Percentiles rank a stretch among this genome's conserved stretches.
Evolutionary conservation across 2,797 vertebrate species (phyloP).

Genomic region (Typhlichthys subterraneus): DNA sequence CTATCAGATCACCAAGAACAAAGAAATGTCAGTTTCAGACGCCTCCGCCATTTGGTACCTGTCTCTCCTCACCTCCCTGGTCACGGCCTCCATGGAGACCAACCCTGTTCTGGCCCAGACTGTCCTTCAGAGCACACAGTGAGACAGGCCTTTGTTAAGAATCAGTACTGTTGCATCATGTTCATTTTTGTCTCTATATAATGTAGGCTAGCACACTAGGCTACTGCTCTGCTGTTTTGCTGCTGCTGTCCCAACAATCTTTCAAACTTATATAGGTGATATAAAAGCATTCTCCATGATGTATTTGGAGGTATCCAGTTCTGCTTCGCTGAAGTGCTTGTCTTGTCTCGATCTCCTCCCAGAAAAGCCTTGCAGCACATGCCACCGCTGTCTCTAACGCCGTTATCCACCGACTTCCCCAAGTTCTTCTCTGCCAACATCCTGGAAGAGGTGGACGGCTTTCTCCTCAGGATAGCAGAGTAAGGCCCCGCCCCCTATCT

Average conservation of each 20-base stretch:
- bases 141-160: slow-evolving; percentile 53
- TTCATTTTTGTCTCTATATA: background rate
- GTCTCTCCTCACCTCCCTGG: slow-evolving; percentile 94
- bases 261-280: too few relatives aligned
- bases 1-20: slow-evolving; percentile 91
- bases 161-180: background rate
- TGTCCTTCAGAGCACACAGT: slow-evolving; percentile 95
- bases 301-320: too few relatives aligned
- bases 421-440: slow-evolving; percentile 94
- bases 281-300: too few relatives aligned
- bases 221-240: too few relatives aligned
- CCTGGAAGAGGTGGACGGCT: slow-evolving; percentile 95
- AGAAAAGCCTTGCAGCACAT: slow-evolving; percentile 97
- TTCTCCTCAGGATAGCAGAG: slow-evolving; percentile 95
- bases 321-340: background rate
- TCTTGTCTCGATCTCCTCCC: slow-evolving; percentile 12
- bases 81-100: slow-evolving; percentile 96
- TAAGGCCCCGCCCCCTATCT: slow-evolving; percentile 58
- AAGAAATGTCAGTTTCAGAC: slow-evolving; percentile 92
- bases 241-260: too few relatives aligned
- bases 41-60: slow-evolving; percentile 99
- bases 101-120: slow-evolving; percentile 92
- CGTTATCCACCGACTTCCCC: slow-evolving; percentile 89
- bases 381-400: slow-evolving; percentile 91
- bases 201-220: too few relatives aligned